Evolutionary conservation across 2,888 invertebrate genomes (phyloP), one percentile per base, ranked within the genome.

Genomic region (Selenia dentaria): DNA sequence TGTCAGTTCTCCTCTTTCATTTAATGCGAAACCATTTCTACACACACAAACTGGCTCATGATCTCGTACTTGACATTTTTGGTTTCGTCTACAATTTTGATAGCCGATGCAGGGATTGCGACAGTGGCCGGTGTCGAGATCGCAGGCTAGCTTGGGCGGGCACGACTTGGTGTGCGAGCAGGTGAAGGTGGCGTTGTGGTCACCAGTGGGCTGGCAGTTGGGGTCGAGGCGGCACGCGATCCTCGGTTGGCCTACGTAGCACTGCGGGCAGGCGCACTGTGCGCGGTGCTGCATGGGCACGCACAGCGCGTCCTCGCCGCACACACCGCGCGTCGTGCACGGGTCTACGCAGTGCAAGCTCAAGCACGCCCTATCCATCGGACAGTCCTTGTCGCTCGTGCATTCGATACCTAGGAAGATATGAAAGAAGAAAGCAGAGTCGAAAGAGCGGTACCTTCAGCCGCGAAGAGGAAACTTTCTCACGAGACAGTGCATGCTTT

Each of bases 301-400:
- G 84, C 98, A 98, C 54, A 97, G 92, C 54, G 98, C 97, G 86
- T 97, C 97, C 71, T 94, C 93, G 62, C 97, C 97, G 83, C 98
- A 98, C 62, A 95, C 96, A 70, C 95, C 97, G 69, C 96, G 94
- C 75, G 97, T 93, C 74, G 94, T 94, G 92, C 97, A 98, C 60
- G 97, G 97, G 90, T 97, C 96, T 88, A 95, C 93, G 90, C 97
- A 98, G 91, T 96, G 95, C 88, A 95, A 94, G 91, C 96, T 95
- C 90, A 96, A 93, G 92, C 97, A 98, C 82, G 96, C 95, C 92
- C 96, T 96, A 91, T 97, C 96, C 91, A 95, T 95, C 65, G 96
- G 94, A 92, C 97, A 98, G 92, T 97, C 97, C 92, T 94, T 93
- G 93, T 97, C 96, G 90, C 94, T 94, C 92, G 94, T 94, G 92